Base-by-base conservation (phyloP, 2,113 vertebrate genomes). In the Solenodon paradoxus region DNA sequence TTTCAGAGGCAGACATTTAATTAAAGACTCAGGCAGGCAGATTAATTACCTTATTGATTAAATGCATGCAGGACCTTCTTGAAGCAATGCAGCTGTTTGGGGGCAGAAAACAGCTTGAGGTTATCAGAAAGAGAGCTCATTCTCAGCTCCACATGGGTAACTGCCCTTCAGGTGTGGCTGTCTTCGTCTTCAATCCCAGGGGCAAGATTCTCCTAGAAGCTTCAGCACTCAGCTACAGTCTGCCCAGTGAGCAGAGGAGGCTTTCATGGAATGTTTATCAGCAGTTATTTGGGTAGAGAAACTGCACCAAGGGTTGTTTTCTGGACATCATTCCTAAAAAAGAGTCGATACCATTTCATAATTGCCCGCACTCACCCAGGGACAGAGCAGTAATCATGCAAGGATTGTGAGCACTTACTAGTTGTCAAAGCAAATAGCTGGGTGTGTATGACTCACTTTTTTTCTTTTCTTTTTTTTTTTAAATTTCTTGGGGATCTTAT, bases 1-100 rank as follows among this genome's bases (percentile, higher is more conserved):
- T 96, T 95, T 96, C 69, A 94, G 94, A 97, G 72, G 90, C 93
- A 53, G 89, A 86, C 93, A 90, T 97, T 98, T 95, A 97, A 98
- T 98, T 97, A 97, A 96, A 97, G 97, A 63, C 88, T 95, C 92
- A 68, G 63, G 80, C 86, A 78, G 90, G 87, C 96, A 95, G 95
- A 97, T 83, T 92, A 95, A 97, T 97, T 78, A 87, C 75, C 92
- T 91, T 96, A 79, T 97, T 98, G 96, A 93, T 93, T 95, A 96
- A 98, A 97, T 93, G 35, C 93, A 96, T 42, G 90, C 86, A 82
- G 92, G 91, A 55, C 9, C 61, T 87, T 95, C 93, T 86, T 92
- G 57, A 95, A 93, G 87, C 53, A 3, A 77, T 90, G 30, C 84
- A 94, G 86, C 93, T 97, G 26, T 92, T 92, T 95, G 82, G 85